A percentile compares a stretch with the other conserved stretches of the same genome.
Evolutionary conservation across 2,888 invertebrate genomes (phyloP).

Genomic region (Meghimatium bilineatum): DNA sequence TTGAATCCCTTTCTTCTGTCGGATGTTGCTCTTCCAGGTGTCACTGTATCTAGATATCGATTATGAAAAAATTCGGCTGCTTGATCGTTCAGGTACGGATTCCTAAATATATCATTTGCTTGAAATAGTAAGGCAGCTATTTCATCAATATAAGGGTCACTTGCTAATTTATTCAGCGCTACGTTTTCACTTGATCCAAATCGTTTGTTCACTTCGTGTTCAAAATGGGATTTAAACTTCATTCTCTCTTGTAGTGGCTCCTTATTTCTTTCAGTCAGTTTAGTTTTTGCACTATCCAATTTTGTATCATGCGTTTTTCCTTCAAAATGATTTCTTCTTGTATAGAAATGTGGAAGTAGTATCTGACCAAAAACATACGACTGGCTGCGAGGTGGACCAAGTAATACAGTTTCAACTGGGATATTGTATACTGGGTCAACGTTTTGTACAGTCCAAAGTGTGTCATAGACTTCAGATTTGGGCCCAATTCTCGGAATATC

Average conservation of each 20-base stretch:
- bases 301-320: background rate
- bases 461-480: background rate
- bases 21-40: background rate
- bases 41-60: background rate
- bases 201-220: background rate
- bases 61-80: constrained; percentile 11
- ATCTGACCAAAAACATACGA: background rate
- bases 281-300: background rate
- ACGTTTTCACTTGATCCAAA: background rate
- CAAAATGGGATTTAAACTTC: background rate
- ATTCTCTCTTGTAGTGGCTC: background rate
- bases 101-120: background rate
- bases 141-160: constrained; percentile 12
- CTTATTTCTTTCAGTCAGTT: background rate
- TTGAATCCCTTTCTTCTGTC: background rate
- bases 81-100: background rate
- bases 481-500: background rate
- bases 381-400: background rate
- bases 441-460: background rate
- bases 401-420: background rate
- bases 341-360: background rate
- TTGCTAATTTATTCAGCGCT: background rate
- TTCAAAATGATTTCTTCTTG: too few species aligned
- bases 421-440: background rate
- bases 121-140: background rate